Evolutionary conservation across 2,888 invertebrate species (phyloP).

Genomic region (Oscheius onirici): DNA sequence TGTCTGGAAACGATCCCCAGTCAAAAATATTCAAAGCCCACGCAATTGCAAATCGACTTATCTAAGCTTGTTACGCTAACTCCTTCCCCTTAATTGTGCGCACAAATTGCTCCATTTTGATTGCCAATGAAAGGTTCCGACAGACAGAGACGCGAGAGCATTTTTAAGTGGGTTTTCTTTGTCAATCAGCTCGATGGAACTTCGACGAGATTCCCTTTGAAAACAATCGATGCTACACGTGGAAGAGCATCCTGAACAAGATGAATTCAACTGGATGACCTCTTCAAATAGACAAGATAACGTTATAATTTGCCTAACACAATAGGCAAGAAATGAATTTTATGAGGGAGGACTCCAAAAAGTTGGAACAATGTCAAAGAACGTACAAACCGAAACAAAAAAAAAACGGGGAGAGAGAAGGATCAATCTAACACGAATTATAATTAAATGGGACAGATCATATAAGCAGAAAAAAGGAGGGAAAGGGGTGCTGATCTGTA

Average conservation of each 20-base stretch:
- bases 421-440: conserved; percentile 19
- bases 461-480: conserved; percentile 15
- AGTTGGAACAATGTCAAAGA: conserved; percentile 15
- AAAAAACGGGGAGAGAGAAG: conserved; percentile 1
- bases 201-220: neutral
- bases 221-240: neutral
- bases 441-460: conserved; percentile 8
- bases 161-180: too few species aligned
- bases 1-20: too few species aligned
- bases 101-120: too few species aligned
- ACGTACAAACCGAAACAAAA: conserved; percentile 19
- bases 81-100: too few species aligned
- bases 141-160: too few species aligned
- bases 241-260: neutral
- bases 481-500: neutral
- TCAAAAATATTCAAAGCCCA: too few species aligned
- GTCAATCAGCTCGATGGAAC: neutral
- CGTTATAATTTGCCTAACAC: neutral
- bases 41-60: too few species aligned
- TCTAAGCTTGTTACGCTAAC: too few species aligned
- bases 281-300: neutral
- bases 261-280: neutral
- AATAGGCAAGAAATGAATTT: conserved; percentile 5
- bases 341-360: neutral
- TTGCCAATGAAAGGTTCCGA: too few species aligned